phyloP scores from a whole-genome alignment of 2,888 invertebrate genomes.

The Phlogophora meticulosa region DNA sequence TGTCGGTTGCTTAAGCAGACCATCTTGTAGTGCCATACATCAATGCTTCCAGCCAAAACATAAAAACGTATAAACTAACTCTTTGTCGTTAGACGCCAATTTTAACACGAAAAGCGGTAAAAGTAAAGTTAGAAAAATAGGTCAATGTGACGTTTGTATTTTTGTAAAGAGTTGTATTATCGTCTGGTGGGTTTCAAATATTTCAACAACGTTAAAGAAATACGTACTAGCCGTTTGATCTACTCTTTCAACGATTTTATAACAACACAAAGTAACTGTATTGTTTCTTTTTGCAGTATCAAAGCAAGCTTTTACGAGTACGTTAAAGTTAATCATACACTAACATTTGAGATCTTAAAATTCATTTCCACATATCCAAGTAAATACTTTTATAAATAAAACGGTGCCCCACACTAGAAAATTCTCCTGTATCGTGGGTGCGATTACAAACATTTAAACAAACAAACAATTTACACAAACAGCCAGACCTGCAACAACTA shows the following conservation, averaged over 20 bases:
- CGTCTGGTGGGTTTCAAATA: slow-evolving; percentile 29
- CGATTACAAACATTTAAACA: too few species aligned
- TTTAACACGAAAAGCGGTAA: slow-evolving; percentile 15
- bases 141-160: slow-evolving; percentile 39
- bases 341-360: too few species aligned
- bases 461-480: too few species aligned
- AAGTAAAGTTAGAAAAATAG: slow-evolving; percentile 29
- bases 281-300: neutral
- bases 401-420: too few species aligned
- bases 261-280: neutral
- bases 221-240: slow-evolving; percentile 22
- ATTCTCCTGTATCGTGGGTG: too few species aligned
- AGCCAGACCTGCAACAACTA: too few species aligned
- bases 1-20: too few species aligned
- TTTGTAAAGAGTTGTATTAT: slow-evolving; percentile 25
- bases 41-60: too few species aligned
- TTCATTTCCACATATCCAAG: too few species aligned
- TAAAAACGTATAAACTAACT: too few species aligned
- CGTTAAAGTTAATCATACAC: slow-evolving; percentile 1
- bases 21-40: too few species aligned
- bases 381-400: too few species aligned
- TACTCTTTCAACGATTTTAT: slow-evolving; percentile 10
- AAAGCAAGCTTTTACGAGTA: slow-evolving; percentile 3
- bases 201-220: slow-evolving; percentile 27
- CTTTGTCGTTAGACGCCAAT: slow-evolving; percentile 13